phyloP scores from a whole-genome alignment of 2,888 invertebrate species.

The Drosophila imparisetae region DNA sequence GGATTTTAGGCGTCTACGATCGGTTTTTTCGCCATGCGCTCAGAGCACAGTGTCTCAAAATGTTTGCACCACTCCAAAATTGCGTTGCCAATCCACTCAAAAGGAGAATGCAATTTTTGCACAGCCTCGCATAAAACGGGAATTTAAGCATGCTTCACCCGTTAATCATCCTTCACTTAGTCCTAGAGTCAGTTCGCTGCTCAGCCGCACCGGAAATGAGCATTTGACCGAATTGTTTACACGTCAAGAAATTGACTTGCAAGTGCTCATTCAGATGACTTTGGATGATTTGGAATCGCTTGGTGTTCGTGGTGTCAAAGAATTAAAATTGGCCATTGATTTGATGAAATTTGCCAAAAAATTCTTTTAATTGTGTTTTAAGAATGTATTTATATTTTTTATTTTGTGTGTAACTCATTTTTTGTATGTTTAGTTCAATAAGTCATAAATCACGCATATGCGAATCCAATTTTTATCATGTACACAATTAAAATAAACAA shows the following conservation, averaged over 20 bases:
- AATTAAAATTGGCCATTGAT: conserved; percentile 59
- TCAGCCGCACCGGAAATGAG: conserved; percentile 63
- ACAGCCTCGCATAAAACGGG: not conserved
- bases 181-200: conserved; percentile 60
- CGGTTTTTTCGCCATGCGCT: conserved; percentile 55
- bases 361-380: conserved; percentile 39
- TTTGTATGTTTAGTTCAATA: conserved; percentile 6
- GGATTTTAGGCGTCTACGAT: conserved; percentile 53
- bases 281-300: conserved; percentile 67
- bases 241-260: conserved; percentile 76
- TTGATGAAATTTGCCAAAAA: conserved; percentile 61
- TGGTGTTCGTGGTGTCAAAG: conserved; percentile 67
- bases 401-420: not conserved
- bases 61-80: not conserved
- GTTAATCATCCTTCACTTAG: conserved; percentile 61
- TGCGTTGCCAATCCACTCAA: not conserved
- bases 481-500: not conserved
- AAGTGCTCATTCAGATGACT: conserved; percentile 65
- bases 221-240: conserved; percentile 71
- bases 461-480: not conserved
- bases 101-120: not conserved
- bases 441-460: not conserved
- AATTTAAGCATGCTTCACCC: conserved; percentile 58
- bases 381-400: conserved; percentile 6
- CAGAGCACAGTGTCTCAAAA: conserved; percentile 23